Percentiles rank a stretch among this genome's conserved stretches.
These are phyloP conservation scores for Nomada fabriciana DNA, from an alignment of 2,888 invertebrate genomes.

Conservation along the genomic window DNA sequence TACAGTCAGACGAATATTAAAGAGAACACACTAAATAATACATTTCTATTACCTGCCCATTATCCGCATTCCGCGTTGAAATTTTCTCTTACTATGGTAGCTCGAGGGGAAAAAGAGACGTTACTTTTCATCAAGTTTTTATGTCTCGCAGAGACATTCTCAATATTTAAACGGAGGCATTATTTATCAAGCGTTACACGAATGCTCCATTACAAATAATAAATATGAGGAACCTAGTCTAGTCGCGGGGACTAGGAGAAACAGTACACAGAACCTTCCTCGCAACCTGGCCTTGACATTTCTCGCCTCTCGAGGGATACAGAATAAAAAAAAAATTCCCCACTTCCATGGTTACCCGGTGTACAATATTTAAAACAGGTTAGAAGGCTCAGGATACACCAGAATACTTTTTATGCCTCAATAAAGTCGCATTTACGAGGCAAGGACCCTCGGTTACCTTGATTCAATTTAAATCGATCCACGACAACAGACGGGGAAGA, in stretches of 20 bases:
- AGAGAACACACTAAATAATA: background rate
- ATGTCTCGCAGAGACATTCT: background rate
- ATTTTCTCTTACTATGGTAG: background rate
- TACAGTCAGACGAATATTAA: background rate
- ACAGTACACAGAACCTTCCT: background rate
- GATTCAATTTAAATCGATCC: background rate
- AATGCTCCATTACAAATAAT: conserved; percentile 6
- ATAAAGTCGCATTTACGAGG: background rate
- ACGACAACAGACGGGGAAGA: background rate
- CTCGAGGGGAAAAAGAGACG: too few relatives aligned
- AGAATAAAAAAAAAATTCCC: background rate
- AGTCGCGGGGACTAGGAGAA: background rate
- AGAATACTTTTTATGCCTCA: conserved; percentile 3
- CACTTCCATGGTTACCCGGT: background rate
- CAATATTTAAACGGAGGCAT: conserved; percentile 34
- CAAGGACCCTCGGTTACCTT: background rate
- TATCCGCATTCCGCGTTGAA: background rate
- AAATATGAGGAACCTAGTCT: background rate
- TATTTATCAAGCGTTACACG: conserved; percentile 32
- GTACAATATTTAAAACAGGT: conserved; percentile 35
- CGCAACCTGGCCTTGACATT: background rate
- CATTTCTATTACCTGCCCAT: background rate
- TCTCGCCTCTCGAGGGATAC: background rate
- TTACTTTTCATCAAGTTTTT: background rate
- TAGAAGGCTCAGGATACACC: background rate